Conservation (phyloP, 2,888 invertebrate species). For the Lithophane leautieri region DNA sequence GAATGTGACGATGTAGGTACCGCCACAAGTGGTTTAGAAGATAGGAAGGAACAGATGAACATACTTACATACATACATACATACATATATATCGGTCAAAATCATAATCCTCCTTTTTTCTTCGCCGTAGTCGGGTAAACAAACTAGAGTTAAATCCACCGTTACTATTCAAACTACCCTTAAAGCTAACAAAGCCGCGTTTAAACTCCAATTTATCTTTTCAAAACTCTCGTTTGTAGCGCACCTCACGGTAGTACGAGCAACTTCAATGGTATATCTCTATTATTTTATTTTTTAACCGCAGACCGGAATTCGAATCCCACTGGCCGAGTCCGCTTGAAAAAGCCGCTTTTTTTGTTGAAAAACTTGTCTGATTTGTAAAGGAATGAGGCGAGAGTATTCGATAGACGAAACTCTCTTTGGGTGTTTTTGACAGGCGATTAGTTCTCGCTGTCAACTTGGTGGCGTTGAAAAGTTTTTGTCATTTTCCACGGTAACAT, state of each 20-base stretch:
- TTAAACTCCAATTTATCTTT: slow-evolving; percentile 37
- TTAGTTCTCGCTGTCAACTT: slow-evolving; percentile 13
- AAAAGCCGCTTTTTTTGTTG: slow-evolving; percentile 41
- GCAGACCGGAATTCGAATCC: slow-evolving; percentile 19
- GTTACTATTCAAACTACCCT: slow-evolving; percentile 2
- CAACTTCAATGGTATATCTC: slow-evolving; percentile 45
- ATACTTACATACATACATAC: too few relatives aligned
- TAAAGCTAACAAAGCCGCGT: slow-evolving; percentile 20
- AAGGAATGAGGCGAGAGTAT: slow-evolving; percentile 35
- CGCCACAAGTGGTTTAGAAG: too few relatives aligned
- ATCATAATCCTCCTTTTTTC: too few relatives aligned
- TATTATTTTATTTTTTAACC: slow-evolving; percentile 62
- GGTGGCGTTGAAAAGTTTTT: neutral
- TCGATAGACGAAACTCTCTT: slow-evolving; percentile 28
- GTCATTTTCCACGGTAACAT: neutral
- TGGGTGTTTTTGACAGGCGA: slow-evolving; percentile 31
- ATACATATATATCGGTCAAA: too few relatives aligned
- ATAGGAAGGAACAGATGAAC: too few relatives aligned
- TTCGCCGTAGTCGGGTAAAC: too few relatives aligned
- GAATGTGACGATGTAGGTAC: too few relatives aligned
- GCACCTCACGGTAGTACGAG: slow-evolving; percentile 29
- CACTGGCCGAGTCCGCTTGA: slow-evolving; percentile 28
- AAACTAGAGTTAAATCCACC: neutral
- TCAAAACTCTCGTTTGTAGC: slow-evolving; percentile 23
- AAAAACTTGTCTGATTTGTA: slow-evolving; percentile 50